phyloP scores from a whole-genome alignment of 2,888 invertebrate species.

The Agonopterix alstromeriana region DNA sequence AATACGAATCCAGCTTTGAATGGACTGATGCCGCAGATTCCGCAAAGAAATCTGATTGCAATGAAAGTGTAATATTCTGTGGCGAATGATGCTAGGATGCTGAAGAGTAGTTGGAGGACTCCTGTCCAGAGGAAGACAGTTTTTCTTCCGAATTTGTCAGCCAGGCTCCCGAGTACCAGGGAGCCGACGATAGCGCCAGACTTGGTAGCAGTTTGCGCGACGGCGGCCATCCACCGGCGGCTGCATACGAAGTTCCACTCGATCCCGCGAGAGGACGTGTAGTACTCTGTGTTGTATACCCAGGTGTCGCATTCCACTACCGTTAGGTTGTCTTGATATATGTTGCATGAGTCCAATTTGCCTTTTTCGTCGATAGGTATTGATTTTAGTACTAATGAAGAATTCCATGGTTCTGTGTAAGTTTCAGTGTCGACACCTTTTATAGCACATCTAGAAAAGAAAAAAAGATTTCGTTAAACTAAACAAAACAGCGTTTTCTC shows the following conservation, averaged over 20 bases:
- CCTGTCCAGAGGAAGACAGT: slow-evolving; percentile 87
- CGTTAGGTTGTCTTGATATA: slow-evolving; percentile 62
- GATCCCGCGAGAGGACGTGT: slow-evolving; percentile 83
- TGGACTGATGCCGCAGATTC: slow-evolving; percentile 90
- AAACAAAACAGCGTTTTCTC: neutral
- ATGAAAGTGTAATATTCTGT: slow-evolving; percentile 84
- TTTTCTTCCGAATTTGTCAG: slow-evolving; percentile 88
- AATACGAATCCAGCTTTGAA: slow-evolving; percentile 82
- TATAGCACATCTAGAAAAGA: slow-evolving; percentile 75
- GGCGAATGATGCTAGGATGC: slow-evolving; percentile 85
- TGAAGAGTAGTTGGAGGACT: slow-evolving; percentile 81
- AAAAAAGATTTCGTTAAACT: neutral
- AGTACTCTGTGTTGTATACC: slow-evolving; percentile 85
- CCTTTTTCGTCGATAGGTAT: slow-evolving; percentile 78
- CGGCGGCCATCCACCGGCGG: slow-evolving; percentile 87
- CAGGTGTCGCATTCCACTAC: slow-evolving; percentile 67
- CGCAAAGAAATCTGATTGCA: slow-evolving; percentile 81
- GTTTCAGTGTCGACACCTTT: slow-evolving; percentile 74
- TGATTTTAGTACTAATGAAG: slow-evolving; percentile 63
- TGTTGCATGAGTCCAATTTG: slow-evolving; percentile 79
- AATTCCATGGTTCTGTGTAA: slow-evolving; percentile 73
- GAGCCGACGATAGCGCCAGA: slow-evolving; percentile 89
- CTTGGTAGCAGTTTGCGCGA: slow-evolving; percentile 88
- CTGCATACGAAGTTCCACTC: slow-evolving; percentile 92
- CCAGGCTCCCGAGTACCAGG: slow-evolving; percentile 84